Evolutionary conservation across 2,888 invertebrate genomes (phyloP), one percentile per base, ranked within the genome.

Genomic region (Oithona nana): DNA sequence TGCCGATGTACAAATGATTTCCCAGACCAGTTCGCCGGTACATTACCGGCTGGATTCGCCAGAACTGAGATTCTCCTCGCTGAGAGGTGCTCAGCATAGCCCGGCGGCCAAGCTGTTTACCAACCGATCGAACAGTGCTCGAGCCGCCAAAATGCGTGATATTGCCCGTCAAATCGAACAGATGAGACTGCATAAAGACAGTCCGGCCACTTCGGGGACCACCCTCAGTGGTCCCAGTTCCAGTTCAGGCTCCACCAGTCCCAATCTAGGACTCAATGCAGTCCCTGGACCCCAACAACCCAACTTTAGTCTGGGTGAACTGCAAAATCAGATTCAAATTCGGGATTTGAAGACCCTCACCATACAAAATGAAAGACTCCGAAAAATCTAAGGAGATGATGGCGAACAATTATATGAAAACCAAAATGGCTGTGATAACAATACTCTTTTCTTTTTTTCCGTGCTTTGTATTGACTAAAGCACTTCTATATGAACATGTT

Each of bases 261-360:
- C 39, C 16, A 11, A 6, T 6, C n/a, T n/a, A n/a, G n/a, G n/a
- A n/a, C n/a, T n/a, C n/a, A 39, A 39, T 16, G 6, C 39, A 39
- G 39, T 16, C 39, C 6, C 6, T 16, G 39, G 6, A 11, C 39
- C 39, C 8, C 8, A 39, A 16, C 39, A 39, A 39, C 20, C 50
- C 11, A 49, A 49, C 50, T 20, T 49, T 8, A n/a, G 50, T 22
- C 20, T 16, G 29, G 61, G 54, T 6, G 51, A 61, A 20, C 13
- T 62, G n/a, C 62, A 56, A n/a, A 20, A 54, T 26, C 62, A 62
- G 48, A 50, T 62, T 16, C 62, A 62, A 48, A 62, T 62, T 56
- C 11, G 54, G 13, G 62, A 62, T 11, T 2, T 62, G 29, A 39
- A 50, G 8, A 24, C 54, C 56, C n/a, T n/a, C n/a, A n/a, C n/a